Base-by-base conservation (phyloP, 2,113 vertebrate genomes). In the Rhea americana region DNA sequence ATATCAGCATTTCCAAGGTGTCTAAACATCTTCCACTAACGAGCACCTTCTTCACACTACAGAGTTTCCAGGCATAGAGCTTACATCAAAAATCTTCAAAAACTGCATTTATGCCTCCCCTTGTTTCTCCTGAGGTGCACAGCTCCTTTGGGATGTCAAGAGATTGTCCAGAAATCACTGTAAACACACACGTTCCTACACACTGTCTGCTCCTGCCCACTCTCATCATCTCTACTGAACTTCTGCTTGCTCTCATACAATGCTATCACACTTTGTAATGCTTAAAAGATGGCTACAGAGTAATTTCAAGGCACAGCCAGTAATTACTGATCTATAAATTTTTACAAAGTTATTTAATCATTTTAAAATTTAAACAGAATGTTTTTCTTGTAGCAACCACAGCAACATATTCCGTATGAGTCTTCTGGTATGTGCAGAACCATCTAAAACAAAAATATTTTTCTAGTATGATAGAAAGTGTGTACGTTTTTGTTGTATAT, bases 91-190 rank as follows among this genome's bases (percentile, higher is more conserved):
- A 32, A 75, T 47, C 1, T 48, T 66, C 48, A 39, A 12, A 41
- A 4, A 11, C 24, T 47, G 5, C 43, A 16, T 26, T 61, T 48
- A 37, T 61, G 67, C 9, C 9, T 75, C 58, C 7, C 3, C 22
- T 74, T 9, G 18, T 50, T 89, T 82, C 22, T 24, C 37, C 15
- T 48, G 15, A 47, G 11, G 1, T 4, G 2, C 2, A 43, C 11
- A 19, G 6, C 48, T 78, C 11, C 55, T 50, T 71, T 68, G 37
- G n/a, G 11, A 45, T 58, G 7, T 8, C 37, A 45, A 71, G 24
- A 10, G 6, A n/a, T 12, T 1, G 0, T 26, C 17, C 18, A 7
- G 35, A 11, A 62, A 28, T 21, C 11, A 59, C 32, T 63, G 9
- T 41, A 59, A 78, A 28, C 5, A 45, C 4, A 59, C 9, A 41